A percentile compares a stretch with the other conserved stretches of the same genome.
phyloP scores from a whole-genome alignment of 2,888 invertebrate genomes.

The Scrobipalpa costella region DNA sequence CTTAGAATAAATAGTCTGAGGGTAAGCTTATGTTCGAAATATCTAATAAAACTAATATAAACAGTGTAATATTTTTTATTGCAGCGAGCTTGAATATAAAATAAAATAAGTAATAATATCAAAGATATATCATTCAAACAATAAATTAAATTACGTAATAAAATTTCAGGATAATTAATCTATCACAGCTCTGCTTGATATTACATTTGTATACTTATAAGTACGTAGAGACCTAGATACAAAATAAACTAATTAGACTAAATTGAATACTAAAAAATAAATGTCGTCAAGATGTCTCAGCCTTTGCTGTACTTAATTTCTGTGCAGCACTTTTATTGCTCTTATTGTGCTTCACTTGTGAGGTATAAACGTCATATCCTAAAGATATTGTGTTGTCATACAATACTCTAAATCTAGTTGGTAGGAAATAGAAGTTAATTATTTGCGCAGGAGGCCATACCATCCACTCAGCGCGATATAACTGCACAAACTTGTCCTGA shows the following conservation, averaged over 20 bases:
- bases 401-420: constrained; percentile 91
- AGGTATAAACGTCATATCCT: constrained; percentile 93
- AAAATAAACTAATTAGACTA: constrained; percentile 10
- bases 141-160: constrained; percentile 33
- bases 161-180: constrained; percentile 27
- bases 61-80: neutral
- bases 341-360: constrained; percentile 87
- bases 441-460: constrained; percentile 97
- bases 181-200: constrained; percentile 51
- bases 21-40: neutral
- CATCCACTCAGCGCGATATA: constrained; percentile 95
- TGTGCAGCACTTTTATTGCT: constrained; percentile 45
- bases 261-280: neutral
- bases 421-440: constrained; percentile 94
- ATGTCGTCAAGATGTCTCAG: constrained; percentile 32
- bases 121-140: constrained; percentile 15
- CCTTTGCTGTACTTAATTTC: constrained; percentile 19
- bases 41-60: neutral
- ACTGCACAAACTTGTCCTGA: constrained; percentile 85
- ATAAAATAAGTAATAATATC: constrained; percentile 17
- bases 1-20: neutral
- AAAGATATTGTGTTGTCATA: constrained; percentile 94
- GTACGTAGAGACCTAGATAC: constrained; percentile 3
- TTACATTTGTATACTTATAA: constrained; percentile 17
- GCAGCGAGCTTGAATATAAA: constrained; percentile 13